These are phyloP conservation scores for Mylabris sibirica DNA, from an alignment of 2,888 invertebrate species.

Conservation along the genomic window DNA sequence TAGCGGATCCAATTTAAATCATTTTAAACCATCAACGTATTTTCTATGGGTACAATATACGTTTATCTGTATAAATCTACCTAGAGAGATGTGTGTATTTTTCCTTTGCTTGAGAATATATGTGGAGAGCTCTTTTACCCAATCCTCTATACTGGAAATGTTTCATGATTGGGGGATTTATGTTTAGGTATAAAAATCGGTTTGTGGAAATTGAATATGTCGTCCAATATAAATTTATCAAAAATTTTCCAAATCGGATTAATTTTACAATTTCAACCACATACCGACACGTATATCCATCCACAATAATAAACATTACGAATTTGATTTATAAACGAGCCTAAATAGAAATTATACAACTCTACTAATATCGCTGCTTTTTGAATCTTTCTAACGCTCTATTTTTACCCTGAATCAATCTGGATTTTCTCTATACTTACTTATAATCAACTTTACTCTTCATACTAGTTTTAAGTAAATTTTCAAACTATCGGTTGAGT, in stretches of 20 bases:
- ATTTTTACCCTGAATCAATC: no score
- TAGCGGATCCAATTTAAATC: neutral
- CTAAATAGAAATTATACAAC: no score
- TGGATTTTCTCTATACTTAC: no score
- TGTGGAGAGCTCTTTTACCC: neutral
- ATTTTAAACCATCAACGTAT: neutral
- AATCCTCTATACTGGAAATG: constrained; percentile 1
- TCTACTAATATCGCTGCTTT: no score
- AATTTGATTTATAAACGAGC: neutral
- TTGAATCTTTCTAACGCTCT: no score
- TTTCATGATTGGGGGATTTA: constrained; percentile 6
- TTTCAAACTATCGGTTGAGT: no score
- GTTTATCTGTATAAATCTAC: neutral
- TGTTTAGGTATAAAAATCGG: neutral
- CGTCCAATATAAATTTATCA: neutral
- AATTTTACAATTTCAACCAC: neutral
- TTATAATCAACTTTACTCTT: no score
- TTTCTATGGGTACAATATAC: neutral
- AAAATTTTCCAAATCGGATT: neutral
- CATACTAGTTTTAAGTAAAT: no score
- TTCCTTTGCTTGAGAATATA: neutral
- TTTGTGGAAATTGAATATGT: neutral
- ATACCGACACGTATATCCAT: neutral
- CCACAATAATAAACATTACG: neutral
- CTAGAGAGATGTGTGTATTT: neutral